A percentile compares a stretch with the other conserved stretches of the same genome.
Evolutionary conservation across 2,797 vertebrate genomes (phyloP).

Genomic region (Crenichthys baileyi): DNA sequence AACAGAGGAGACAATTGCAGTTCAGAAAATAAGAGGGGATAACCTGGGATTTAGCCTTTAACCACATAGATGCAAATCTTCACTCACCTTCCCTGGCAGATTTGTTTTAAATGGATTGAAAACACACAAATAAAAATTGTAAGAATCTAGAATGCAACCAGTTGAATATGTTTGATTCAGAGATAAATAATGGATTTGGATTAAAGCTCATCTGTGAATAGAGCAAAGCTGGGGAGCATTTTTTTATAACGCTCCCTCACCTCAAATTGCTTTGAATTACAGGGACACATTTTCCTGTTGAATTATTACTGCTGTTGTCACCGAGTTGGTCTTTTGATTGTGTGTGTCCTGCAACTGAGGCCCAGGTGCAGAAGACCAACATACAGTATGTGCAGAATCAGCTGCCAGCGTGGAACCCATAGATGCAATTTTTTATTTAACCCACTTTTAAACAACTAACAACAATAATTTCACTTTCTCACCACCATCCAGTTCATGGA

Average conservation of each 20-base stretch:
- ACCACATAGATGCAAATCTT: slow-evolving; percentile 28
- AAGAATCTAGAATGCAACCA: slow-evolving; percentile 29
- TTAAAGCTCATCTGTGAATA: slow-evolving; percentile 15
- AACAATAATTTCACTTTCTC: not conserved
- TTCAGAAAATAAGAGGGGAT: slow-evolving; percentile 42
- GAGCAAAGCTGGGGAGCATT: slow-evolving; percentile 31
- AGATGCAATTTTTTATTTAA: not conserved
- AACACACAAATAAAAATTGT: slow-evolving; percentile 15
- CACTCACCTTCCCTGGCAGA: slow-evolving; percentile 13
- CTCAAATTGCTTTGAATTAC: slow-evolving; percentile 44
- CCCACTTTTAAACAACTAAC: not conserved
- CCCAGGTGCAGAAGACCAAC: slow-evolving; percentile 38
- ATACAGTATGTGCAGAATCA: slow-evolving; percentile 30
- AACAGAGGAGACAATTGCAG: slow-evolving; percentile 21
- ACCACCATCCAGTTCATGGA: not conserved
- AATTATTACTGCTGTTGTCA: slow-evolving; percentile 58
- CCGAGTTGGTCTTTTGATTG: slow-evolving; percentile 58
- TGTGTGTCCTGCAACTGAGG: slow-evolving; percentile 18
- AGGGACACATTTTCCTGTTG: slow-evolving; percentile 61
- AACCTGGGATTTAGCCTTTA: slow-evolving; percentile 38
- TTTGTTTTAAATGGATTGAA: slow-evolving; percentile 1
- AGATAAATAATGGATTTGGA: slow-evolving; percentile 31
- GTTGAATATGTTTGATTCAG: slow-evolving; percentile 33
- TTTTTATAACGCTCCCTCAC: slow-evolving; percentile 34
- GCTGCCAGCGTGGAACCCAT: slow-evolving; percentile 27